These are phyloP conservation scores for Crambe crambe DNA, from an alignment of 37 sponge, comb jelly and placozoan genomes.

Conservation along the genomic window DNA sequence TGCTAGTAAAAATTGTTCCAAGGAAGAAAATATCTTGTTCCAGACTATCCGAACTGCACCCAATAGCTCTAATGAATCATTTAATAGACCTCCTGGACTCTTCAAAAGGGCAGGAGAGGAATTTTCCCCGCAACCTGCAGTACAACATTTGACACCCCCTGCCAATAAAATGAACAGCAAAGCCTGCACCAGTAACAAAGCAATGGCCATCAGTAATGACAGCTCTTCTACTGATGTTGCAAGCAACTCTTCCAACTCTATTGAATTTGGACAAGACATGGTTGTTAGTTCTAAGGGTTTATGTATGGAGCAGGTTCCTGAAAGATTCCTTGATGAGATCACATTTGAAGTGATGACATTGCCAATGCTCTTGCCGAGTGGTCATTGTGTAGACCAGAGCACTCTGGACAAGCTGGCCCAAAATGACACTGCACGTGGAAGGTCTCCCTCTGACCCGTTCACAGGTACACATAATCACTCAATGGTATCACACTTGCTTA, in stretches of 20 bases:
- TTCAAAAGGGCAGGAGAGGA: background rate
- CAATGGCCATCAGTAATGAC: background rate
- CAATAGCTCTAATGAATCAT: background rate
- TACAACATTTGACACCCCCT: no score
- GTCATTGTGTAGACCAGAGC: slow-evolving; percentile 75
- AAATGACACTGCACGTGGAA: slow-evolving; percentile 50
- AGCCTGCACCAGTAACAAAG: background rate
- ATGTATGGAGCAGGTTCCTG: background rate
- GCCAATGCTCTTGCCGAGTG: slow-evolving; percentile 84
- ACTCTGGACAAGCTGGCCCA: slow-evolving; percentile 58
- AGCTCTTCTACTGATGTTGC: background rate
- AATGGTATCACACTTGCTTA: no score
- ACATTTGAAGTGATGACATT: slow-evolving; percentile 74
- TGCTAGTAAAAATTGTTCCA: background rate
- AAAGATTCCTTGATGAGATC: slow-evolving; percentile 58
- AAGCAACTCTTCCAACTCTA: background rate
- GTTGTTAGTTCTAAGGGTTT: background rate
- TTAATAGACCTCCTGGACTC: background rate
- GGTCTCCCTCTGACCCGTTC: slow-evolving; percentile 78
- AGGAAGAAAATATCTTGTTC: background rate
- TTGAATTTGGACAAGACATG: no score
- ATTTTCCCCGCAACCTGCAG: background rate
- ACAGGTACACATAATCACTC: slow-evolving; percentile 62
- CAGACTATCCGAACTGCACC: background rate
- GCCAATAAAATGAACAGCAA: no score